Evolutionary conservation across 37 sponge, comb jelly and placozoan species (phyloP), one percentile per base, ranked within the genome.

Genomic region (Haliclona indistincta): DNA sequence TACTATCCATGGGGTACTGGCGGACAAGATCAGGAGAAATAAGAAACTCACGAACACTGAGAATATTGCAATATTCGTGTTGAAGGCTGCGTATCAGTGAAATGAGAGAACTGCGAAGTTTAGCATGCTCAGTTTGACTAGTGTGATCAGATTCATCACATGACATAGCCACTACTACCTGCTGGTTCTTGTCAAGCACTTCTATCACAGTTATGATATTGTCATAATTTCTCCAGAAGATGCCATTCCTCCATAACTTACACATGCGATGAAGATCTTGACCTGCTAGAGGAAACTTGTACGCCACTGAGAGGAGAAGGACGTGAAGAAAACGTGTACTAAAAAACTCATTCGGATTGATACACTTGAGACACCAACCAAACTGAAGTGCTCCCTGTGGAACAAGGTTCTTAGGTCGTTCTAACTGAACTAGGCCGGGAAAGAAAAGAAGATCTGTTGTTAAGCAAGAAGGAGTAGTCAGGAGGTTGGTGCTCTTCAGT

Each of bases 331-430:
- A 58, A 8, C 60, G 60, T 25, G 13, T 20, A n/a, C 25, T 20
- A 20, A 58, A 58, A 26, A 58, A 58, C 60, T 58, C 25, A 58
- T 58, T 20, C 22, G 13, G 23, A 8, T 58, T 20, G 6, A 26
- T 25, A 58, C 60, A 58, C 26, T 58, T 20, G 6, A 58, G 23
- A 20, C 13, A 58, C 60, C 60, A 58, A n/a, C 60, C 60, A 58
- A 58, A 58, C 23, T 20, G 60, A n/a, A 58, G n/a, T 7, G 22
- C 35, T 20, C 25, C 45, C 22, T n/a, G 10, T 10, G 15, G 10
- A 17, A 17, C 15, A 47, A 17, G 6, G n/a, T 11, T 26, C n/a
- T 58, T 6, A n/a, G 60, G 60, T 58, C 60, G 11, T 58, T 58
- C 60, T 6, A 25, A 23, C 6, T n/a, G 23, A 25, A 58, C 26